Conservation (phyloP, 2,797 vertebrate genomes). For the Phoebastria nigripes region DNA sequence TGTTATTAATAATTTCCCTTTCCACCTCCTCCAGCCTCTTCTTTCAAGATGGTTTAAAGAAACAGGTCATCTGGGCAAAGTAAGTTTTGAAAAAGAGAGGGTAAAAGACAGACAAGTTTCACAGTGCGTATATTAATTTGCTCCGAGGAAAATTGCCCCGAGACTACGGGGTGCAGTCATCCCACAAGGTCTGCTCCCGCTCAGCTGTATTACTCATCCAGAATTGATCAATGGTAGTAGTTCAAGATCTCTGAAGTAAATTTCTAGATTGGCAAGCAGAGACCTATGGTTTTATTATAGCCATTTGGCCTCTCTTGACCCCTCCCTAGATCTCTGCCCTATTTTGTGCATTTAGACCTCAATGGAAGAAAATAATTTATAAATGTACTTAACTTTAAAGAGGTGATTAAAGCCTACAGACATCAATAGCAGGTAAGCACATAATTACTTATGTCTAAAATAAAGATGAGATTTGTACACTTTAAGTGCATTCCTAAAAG, state of each 20-base stretch:
- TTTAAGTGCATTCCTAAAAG: slow-evolving; percentile 38
- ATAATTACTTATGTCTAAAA: slow-evolving; percentile 11
- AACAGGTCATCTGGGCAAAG: neutral
- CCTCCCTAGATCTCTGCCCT: neutral
- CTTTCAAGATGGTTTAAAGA: neutral
- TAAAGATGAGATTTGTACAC: slow-evolving; percentile 1
- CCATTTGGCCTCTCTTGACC: neutral
- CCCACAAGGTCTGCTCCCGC: neutral
- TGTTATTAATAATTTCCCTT: neutral
- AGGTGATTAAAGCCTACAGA: neutral
- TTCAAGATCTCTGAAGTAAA: neutral
- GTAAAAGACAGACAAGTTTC: neutral
- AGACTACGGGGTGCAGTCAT: rapidly evolving
- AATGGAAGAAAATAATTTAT: neutral
- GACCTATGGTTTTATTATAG: neutral
- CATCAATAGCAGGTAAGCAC: slow-evolving; percentile 16
- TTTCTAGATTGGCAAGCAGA: neutral
- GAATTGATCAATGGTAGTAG: neutral
- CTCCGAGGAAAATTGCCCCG: neutral
- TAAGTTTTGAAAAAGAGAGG: neutral
- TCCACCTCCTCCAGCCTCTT: neutral
- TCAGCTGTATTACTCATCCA: neutral
- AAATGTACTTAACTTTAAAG: neutral
- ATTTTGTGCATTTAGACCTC: neutral
- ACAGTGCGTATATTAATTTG: neutral